phyloP scores from a whole-genome alignment of 2,888 invertebrate genomes.

The Cryptus armator region DNA sequence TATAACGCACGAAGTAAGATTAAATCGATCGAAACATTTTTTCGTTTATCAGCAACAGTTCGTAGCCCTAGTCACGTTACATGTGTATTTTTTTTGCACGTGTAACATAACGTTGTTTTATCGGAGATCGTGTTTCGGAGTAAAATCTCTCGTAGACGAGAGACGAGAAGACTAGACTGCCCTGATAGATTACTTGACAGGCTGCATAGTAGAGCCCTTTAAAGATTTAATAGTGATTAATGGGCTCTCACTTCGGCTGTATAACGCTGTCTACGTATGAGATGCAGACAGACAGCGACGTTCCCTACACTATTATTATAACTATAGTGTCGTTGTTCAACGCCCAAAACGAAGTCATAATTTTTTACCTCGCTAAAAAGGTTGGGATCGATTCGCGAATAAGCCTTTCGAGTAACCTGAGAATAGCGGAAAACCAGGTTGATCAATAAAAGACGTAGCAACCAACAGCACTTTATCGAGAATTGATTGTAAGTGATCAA shows the following conservation, averaged over 20 bases:
- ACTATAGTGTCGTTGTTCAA: neutral
- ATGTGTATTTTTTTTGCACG: slow-evolving; percentile 35
- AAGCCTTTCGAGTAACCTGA: neutral
- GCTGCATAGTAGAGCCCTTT: slow-evolving; percentile 76
- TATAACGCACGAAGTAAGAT: neutral
- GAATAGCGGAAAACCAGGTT: neutral
- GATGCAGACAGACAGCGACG: neutral
- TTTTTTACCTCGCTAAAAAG: neutral
- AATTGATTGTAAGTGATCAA: neutral
- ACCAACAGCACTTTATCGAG: neutral
- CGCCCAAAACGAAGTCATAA: neutral
- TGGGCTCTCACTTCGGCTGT: slow-evolving; percentile 63
- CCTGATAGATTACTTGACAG: slow-evolving; percentile 81
- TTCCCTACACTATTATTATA: neutral
- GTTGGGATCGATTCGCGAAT: neutral
- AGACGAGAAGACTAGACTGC: slow-evolving; percentile 68
- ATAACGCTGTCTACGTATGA: slow-evolving; percentile 6
- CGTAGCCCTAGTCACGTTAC: slow-evolving; percentile 11
- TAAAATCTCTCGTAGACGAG: slow-evolving; percentile 35
- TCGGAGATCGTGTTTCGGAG: slow-evolving; percentile 66
- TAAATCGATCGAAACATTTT: slow-evolving; percentile 29
- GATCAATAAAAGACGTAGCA: neutral
- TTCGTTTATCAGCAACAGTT: slow-evolving; percentile 45
- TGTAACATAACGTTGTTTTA: slow-evolving; percentile 73
- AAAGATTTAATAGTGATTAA: slow-evolving; percentile 83